Conservation (phyloP, 2,888 invertebrate genomes). For the Dryobota labecula region DNA sequence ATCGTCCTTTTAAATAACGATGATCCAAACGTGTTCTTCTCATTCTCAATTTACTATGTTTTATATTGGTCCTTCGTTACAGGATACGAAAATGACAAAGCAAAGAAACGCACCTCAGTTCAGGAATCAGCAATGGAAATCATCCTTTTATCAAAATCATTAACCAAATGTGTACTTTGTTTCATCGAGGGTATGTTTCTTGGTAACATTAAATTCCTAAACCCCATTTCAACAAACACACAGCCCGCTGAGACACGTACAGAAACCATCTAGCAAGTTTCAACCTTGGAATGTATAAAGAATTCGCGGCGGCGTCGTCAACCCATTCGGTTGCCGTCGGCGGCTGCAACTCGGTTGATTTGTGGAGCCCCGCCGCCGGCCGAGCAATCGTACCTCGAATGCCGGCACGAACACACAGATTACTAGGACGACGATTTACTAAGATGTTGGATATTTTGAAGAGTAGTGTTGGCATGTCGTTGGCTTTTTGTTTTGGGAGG, state of each 20-base stretch:
- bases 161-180: background rate
- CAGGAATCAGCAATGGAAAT: background rate
- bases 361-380: constrained; percentile 70
- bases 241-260: constrained; percentile 65
- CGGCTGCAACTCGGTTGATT: constrained; percentile 73
- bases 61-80: background rate
- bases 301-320: constrained; percentile 68
- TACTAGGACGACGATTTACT: constrained; percentile 55
- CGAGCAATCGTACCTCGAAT: constrained; percentile 67
- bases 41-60: background rate
- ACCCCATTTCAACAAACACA: constrained; percentile 22
- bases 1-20: background rate
- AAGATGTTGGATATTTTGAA: constrained; percentile 45
- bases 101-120: background rate
- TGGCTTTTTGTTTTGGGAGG: constrained; percentile 14
- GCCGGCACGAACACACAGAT: constrained; percentile 71
- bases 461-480: constrained; percentile 17
- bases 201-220: background rate
- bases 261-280: constrained; percentile 70
- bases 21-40: background rate
- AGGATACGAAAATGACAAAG: background rate
- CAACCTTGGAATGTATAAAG: constrained; percentile 69
- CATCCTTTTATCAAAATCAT: background rate
- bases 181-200: background rate
- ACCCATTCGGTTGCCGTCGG: constrained; percentile 59